These are phyloP conservation scores for Apis laboriosa DNA, from an alignment of 1,140 invertebrate genomes.

Conservation along the genomic window DNA sequence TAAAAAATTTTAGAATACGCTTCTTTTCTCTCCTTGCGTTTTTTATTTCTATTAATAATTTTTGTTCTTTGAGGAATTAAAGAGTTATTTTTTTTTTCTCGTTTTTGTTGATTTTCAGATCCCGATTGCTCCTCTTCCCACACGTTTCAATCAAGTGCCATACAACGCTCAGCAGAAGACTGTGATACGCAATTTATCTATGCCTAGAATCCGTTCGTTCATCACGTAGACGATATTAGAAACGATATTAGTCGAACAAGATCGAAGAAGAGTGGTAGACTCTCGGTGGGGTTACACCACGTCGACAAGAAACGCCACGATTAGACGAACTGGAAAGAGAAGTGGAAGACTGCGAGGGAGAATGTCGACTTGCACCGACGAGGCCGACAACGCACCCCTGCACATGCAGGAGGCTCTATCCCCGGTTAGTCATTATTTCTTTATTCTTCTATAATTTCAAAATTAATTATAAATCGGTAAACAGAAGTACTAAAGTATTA, in stretches of 20 bases:
- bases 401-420: conserved; percentile 80
- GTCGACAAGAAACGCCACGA: conserved; percentile 40
- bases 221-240: conserved; percentile 65
- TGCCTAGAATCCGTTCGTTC: conserved; percentile 56
- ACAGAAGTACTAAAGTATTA: too few species aligned
- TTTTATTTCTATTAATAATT: too few species aligned
- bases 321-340: conserved; percentile 54
- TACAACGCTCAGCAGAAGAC: conserved; percentile 71
- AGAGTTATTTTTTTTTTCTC: not conserved
- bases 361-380: conserved; percentile 80
- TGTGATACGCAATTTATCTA: conserved; percentile 75
- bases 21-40: not conserved
- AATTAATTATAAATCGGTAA: not conserved
- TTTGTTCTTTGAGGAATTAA: too few species aligned
- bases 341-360: conserved; percentile 63
- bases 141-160: conserved; percentile 74
- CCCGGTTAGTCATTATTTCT: conserved; percentile 73
- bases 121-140: conserved; percentile 34
- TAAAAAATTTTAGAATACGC: too few species aligned
- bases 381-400: conserved; percentile 76
- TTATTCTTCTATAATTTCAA: not conserved
- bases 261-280: conserved; percentile 3
- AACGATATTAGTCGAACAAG: conserved; percentile 44
- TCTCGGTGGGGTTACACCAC: not conserved
- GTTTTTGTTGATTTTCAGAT: conserved; percentile 35